phyloP scores from a whole-genome alignment of 37 sponge, comb jelly and placozoan genomes.

The Diacarnus erythraeanus region DNA sequence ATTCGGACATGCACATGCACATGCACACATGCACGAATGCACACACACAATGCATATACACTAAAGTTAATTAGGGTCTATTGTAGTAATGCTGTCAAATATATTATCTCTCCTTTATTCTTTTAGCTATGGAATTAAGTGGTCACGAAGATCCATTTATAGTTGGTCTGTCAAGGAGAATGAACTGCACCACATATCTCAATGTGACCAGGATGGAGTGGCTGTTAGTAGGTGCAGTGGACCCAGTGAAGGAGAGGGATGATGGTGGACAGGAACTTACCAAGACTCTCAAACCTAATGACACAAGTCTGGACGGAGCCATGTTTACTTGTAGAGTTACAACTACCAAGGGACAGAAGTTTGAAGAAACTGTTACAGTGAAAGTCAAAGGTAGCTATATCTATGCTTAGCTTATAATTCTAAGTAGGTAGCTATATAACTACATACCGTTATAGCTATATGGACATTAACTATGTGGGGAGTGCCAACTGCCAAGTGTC shows the following conservation, averaged over 20 bases:
- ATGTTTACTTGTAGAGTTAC: not conserved
- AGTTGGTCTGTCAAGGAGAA: not conserved
- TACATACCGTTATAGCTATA: too few relatives aligned
- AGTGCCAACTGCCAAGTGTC: too few relatives aligned
- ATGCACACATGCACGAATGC: too few relatives aligned
- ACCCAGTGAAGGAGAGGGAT: slow-evolving; percentile 6
- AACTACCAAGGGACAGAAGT: not conserved
- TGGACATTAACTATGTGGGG: too few relatives aligned
- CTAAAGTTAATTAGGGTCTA: too few relatives aligned
- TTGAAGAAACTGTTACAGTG: not conserved
- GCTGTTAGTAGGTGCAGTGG: slow-evolving; percentile 8
- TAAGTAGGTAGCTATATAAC: too few relatives aligned
- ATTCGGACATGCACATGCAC: too few relatives aligned
- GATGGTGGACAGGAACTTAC: not conserved
- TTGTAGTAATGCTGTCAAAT: too few relatives aligned
- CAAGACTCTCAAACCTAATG: not conserved
- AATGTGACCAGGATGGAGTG: slow-evolving; percentile 14
- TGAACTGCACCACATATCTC: slow-evolving; percentile 13
- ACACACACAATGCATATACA: too few relatives aligned
- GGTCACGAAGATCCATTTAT: not conserved
- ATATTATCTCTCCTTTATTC: too few relatives aligned
- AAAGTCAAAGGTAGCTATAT: not conserved
- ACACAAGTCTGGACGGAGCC: not conserved
- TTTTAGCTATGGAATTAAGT: not conserved
- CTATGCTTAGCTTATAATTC: too few relatives aligned